These are phyloP conservation scores for Sorex maritimensis DNA, from an alignment of 2,797 vertebrate species.

Conservation along the genomic window DNA sequence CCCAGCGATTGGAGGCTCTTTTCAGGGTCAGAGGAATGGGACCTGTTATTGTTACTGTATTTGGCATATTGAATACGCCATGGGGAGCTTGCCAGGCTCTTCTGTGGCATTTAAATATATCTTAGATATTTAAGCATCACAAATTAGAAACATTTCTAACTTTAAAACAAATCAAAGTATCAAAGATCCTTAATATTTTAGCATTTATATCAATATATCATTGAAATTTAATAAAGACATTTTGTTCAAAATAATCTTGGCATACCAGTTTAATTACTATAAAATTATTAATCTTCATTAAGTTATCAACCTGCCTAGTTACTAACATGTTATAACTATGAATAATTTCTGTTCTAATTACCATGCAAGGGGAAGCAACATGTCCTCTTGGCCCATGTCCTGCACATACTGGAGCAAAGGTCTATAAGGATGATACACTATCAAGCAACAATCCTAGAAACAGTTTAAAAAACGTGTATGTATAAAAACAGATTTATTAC, in stretches of 20 bases:
- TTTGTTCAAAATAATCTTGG: slow-evolving; percentile 49
- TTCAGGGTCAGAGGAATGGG: too few species aligned
- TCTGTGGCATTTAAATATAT: neutral
- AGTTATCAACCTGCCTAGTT: slow-evolving; percentile 67
- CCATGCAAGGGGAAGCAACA: slow-evolving; percentile 99
- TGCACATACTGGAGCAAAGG: slow-evolving; percentile 99
- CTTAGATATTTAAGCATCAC: slow-evolving; percentile 51
- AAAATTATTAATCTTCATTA: slow-evolving; percentile 66
- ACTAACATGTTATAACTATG: slow-evolving; percentile 78
- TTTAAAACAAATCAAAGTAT: neutral
- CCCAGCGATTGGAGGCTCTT: too few species aligned
- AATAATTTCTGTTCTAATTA: slow-evolving; percentile 89
- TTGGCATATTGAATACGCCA: too few species aligned
- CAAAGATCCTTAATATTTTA: slow-evolving; percentile 68
- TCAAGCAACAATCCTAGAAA: slow-evolving; percentile 99
- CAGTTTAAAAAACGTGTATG: slow-evolving; percentile 84
- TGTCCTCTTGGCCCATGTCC: slow-evolving; percentile 99
- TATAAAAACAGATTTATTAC: slow-evolving; percentile 87
- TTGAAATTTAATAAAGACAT: slow-evolving; percentile 55
- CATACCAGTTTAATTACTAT: slow-evolving; percentile 63
- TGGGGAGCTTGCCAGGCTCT: too few species aligned
- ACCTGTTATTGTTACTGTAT: too few species aligned
- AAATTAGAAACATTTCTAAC: slow-evolving; percentile 17
- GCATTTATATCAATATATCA: slow-evolving; percentile 61
- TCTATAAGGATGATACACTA: slow-evolving; percentile 99